phyloP scores from a whole-genome alignment of 2,113 vertebrate species.

The Agelaius tricolor region DNA sequence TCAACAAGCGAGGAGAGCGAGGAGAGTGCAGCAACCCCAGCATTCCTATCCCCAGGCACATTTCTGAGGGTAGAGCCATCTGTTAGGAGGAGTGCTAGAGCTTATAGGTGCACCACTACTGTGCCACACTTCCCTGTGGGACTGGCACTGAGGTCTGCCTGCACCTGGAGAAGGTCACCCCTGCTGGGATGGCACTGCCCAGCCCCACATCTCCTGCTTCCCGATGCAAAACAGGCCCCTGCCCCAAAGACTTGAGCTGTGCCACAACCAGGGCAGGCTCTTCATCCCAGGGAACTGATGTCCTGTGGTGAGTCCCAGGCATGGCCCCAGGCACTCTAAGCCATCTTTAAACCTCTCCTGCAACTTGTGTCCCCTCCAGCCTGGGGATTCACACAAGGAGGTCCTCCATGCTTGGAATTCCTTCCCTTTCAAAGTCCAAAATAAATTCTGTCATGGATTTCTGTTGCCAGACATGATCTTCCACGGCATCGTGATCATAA shows the following conservation, averaged over 20 bases:
- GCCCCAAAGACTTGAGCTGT: background rate
- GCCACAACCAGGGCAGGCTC: background rate
- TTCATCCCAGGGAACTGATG: background rate
- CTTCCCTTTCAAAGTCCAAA: background rate
- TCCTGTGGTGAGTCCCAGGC: rapidly evolving
- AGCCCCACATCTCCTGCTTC: background rate
- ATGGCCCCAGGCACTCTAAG: background rate
- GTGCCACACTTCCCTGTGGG: rapidly evolving
- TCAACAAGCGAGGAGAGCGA: rapidly evolving
- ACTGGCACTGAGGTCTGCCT: background rate
- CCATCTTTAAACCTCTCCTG: background rate
- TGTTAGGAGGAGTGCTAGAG: background rate
- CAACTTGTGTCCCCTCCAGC: background rate
- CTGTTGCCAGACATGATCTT: background rate
- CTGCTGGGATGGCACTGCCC: background rate
- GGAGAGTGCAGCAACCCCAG: rapidly evolving
- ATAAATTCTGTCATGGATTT: background rate
- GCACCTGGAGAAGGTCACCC: background rate
- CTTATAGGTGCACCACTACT: rapidly evolving
- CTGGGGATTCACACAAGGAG: background rate
- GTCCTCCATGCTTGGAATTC: background rate
- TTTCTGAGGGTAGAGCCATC: background rate
- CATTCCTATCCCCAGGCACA: background rate
- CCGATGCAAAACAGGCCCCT: background rate
- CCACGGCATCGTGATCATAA: background rate